Conservation (phyloP, 2,797 vertebrate genomes). For the Salmo trutta region DNA sequence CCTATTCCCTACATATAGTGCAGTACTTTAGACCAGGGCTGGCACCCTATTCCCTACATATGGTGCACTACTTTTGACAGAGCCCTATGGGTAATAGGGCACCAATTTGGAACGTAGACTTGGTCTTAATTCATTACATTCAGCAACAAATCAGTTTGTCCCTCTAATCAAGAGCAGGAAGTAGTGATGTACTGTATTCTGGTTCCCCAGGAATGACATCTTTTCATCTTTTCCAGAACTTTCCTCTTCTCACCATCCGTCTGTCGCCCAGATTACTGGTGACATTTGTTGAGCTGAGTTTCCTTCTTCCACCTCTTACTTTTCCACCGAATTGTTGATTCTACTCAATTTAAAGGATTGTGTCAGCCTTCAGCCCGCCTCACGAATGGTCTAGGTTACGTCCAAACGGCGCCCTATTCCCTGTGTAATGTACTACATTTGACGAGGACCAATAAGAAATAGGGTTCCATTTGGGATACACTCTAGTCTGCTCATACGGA, state of each 20-base stretch:
- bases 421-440: not conserved
- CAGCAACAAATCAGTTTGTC: constrained; percentile 8
- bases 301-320: constrained; percentile 32
- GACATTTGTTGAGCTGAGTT: constrained; percentile 70
- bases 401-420: not conserved
- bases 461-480: not conserved
- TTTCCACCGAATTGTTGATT: constrained; percentile 64
- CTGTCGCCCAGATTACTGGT: constrained; percentile 55
- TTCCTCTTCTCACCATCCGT: constrained; percentile 53
- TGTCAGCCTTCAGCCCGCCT: constrained; percentile 41
- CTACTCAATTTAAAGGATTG: constrained; percentile 61
- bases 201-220: constrained; percentile 57
- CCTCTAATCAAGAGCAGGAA: constrained; percentile 74
- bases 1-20: too few species aligned
- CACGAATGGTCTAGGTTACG: constrained; percentile 41
- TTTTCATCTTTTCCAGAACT: constrained; percentile 57
- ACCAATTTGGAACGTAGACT: not conserved
- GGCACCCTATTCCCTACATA: not conserved
- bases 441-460: not conserved
- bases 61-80: not conserved
- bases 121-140: not conserved
- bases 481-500: not conserved
- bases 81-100: not conserved
- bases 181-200: constrained; percentile 41
- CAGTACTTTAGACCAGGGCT: too few species aligned